Conservation (phyloP, 2,797 vertebrate genomes). For the Geotrypetes seraphini region DNA sequence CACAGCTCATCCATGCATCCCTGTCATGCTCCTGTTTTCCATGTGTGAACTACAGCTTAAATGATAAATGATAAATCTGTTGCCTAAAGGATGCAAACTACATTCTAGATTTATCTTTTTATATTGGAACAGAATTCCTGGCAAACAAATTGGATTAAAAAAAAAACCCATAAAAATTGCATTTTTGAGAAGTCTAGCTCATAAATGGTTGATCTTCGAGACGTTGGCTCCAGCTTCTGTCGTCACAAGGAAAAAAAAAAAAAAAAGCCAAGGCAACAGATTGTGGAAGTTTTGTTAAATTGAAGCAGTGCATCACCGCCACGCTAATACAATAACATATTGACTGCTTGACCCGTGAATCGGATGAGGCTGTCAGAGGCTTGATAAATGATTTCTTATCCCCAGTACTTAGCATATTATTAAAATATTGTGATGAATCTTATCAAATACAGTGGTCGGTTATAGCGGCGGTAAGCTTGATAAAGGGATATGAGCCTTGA, state of each 20-base stretch:
- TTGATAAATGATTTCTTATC: constrained; percentile 19
- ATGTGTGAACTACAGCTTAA: too few species aligned
- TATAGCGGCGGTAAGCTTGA: too few species aligned
- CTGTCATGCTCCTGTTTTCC: too few species aligned
- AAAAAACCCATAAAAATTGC: constrained; percentile 6
- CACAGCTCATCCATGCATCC: neutral
- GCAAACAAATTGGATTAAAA: constrained; percentile 15
- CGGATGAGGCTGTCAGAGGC: constrained; percentile 15
- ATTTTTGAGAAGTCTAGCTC: constrained; percentile 7
- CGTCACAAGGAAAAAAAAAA: too few species aligned
- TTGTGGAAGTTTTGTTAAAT: constrained; percentile 19
- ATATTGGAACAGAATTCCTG: neutral
- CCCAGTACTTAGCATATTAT: constrained; percentile 17
- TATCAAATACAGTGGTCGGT: too few species aligned
- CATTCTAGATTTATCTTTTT: constrained; percentile 2
- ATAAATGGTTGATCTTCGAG: constrained; percentile 17
- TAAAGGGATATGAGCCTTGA: too few species aligned
- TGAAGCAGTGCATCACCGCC: constrained; percentile 19
- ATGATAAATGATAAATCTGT: neutral
- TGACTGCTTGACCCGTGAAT: constrained; percentile 5
- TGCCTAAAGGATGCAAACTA: neutral
- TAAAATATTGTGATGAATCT: constrained; percentile 19
- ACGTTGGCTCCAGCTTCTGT: constrained; percentile 6
- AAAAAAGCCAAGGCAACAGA: constrained; percentile 11
- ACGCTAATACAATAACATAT: constrained; percentile 17